Conservation (phyloP, 2,888 invertebrate genomes). For the Scaptodrosophila latifasciaeformis region DNA sequence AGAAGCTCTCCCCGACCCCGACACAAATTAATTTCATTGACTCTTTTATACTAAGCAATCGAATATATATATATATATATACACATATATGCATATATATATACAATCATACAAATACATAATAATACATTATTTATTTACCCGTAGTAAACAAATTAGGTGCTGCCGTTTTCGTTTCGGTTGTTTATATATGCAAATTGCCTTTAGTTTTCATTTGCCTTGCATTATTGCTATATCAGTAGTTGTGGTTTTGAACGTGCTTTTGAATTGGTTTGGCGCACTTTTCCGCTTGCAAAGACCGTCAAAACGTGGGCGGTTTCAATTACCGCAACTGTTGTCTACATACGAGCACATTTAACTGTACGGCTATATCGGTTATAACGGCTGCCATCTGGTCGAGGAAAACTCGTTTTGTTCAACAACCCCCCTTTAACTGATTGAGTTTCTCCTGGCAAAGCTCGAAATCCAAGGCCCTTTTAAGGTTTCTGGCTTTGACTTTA, state of each 20-base stretch:
- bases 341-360: constrained; percentile 16
- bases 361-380: background rate
- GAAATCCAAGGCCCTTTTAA: background rate
- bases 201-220: background rate
- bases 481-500: no score
- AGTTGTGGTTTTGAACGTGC: constrained; percentile 28
- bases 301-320: constrained; percentile 21
- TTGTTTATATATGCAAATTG: constrained; percentile 37
- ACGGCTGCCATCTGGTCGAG: no score
- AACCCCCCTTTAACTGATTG: no score
- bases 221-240: no score
- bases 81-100: background rate
- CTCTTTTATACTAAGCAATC: constrained; percentile 16
- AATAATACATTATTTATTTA: no score
- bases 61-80: background rate
- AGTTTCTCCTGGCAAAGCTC: background rate
- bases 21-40: constrained; percentile 40
- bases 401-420: no score
- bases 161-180: background rate
- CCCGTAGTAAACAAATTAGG: background rate
- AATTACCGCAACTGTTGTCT: no score
- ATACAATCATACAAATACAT: no score
- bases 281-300: constrained; percentile 31
- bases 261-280: constrained; percentile 8
- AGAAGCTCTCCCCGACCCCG: constrained; percentile 31